Base-by-base conservation (phyloP, 2,888 invertebrate species). In the Apodemia mormo region DNA sequence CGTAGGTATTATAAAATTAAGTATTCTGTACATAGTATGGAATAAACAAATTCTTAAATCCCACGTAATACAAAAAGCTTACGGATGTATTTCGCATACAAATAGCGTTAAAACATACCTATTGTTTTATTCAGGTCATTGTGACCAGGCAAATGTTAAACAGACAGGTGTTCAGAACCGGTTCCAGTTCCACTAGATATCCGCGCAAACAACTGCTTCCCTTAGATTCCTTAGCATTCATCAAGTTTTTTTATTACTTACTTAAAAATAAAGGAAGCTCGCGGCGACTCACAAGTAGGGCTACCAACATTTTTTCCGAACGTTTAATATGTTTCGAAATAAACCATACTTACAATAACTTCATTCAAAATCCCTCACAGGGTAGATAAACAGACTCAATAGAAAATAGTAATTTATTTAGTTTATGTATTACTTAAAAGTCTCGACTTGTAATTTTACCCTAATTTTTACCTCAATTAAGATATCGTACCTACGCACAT, bases 131-230 rank as follows among this genome's bases (percentile, higher is more conserved):
- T 76, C 77, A 74, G 75, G 75, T 73, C 76, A 77, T 70, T 69
- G 72, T 74, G 73, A 77, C 70, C 73, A 71, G 67, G 68, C 70
- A 65, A 68, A 71, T 72, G 72, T 68, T 71, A 69, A 66, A 66
- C 68, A 67, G 73, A 76, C 80, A 79, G 80, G 78, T 79, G 79
- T 75, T 75, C 66, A 45, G 9, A 72, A 79, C 77, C 67, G 76
- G 79, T 77, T 79, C 67, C 66, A 40, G 33, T 77, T 78, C 67
- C 66, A 40, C 14, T 61, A 61, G 61, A 33, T 61, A 61, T 61
- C 58, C 33, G 33, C 40, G 14, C 65, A 52, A 52, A 52, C 52
- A 65, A 65, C 65, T 54, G 69, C 54, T 52, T 29, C 30, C 58
- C 52, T 65, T 29, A 58, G 58, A 61, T 61, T 61, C 30, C 61